Evolutionary conservation across 1,140 invertebrate genomes (phyloP).

Genomic region (Bombyx mori): DNA sequence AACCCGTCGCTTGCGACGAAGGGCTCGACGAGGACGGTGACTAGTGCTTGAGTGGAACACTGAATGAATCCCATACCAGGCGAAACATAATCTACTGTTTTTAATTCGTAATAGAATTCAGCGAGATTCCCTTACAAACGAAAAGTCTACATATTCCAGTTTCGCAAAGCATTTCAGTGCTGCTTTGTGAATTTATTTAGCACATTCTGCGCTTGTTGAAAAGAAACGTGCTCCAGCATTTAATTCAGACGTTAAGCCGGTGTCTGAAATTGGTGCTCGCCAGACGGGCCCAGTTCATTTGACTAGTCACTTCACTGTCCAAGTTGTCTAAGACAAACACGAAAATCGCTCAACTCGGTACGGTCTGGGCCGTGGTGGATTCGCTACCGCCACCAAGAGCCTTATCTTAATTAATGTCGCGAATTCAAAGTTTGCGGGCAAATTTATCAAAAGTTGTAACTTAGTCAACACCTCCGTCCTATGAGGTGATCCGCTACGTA

Average conservation of each 20-base stretch:
- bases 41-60: no score
- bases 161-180: slow-evolving; percentile 10
- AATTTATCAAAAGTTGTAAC: no score
- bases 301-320: slow-evolving; percentile 50
- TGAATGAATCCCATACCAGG: no score
- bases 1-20: no score
- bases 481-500: no score
- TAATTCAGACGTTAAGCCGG: slow-evolving; percentile 34
- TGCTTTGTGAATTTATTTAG: slow-evolving; percentile 12
- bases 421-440: not conserved
- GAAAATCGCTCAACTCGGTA: slow-evolving; percentile 40
- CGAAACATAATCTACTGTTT: slow-evolving; percentile 8
- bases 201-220: slow-evolving; percentile 12
- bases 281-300: slow-evolving; percentile 32
- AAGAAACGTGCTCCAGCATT: slow-evolving; percentile 28
- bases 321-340: slow-evolving; percentile 57
- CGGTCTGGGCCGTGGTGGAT: slow-evolving; percentile 20
- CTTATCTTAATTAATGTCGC: slow-evolving; percentile 39
- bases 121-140: slow-evolving; percentile 7
- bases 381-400: slow-evolving; percentile 21
- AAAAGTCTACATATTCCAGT: slow-evolving; percentile 10
- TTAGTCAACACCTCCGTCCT: no score
- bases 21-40: no score
- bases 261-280: slow-evolving; percentile 25
- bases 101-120: slow-evolving; percentile 14